phyloP scores from a whole-genome alignment of 2,888 invertebrate species.

The Nomada ferruginata region DNA sequence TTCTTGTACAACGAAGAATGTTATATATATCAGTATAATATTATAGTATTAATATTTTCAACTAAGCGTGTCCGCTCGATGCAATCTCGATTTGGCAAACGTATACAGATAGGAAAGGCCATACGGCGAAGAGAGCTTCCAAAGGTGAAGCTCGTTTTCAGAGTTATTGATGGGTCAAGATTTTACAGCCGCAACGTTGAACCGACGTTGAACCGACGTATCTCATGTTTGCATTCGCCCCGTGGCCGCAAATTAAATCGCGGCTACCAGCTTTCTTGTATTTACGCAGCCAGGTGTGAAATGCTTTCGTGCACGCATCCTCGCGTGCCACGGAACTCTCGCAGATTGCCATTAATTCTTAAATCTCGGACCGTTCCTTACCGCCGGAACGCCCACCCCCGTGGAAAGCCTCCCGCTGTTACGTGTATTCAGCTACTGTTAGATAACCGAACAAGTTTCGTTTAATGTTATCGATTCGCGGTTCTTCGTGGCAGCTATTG shows the following conservation, averaged over 20 bases:
- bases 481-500: not conserved
- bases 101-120: not conserved
- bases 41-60: too few species aligned
- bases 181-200: slow-evolving; percentile 28
- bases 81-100: too few species aligned
- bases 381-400: not conserved
- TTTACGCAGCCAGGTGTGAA: slow-evolving; percentile 69
- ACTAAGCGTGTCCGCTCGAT: too few species aligned
- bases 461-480: slow-evolving; percentile 14
- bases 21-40: too few species aligned
- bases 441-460: slow-evolving; percentile 41
- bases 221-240: slow-evolving; percentile 36
- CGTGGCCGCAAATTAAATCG: slow-evolving; percentile 54
- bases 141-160: slow-evolving; percentile 18
- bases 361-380: slow-evolving; percentile 36
- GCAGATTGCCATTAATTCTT: slow-evolving; percentile 45
- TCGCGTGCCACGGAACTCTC: slow-evolving; percentile 50
- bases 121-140: not conserved
- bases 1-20: too few species aligned
- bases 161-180: slow-evolving; percentile 32
- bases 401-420: slow-evolving; percentile 18
- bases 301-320: slow-evolving; percentile 62
- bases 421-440: slow-evolving; percentile 1
- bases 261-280: slow-evolving; percentile 53
- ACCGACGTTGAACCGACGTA: slow-evolving; percentile 19